phyloP scores from a whole-genome alignment of 2,888 invertebrate genomes.

The Zele albiditarsus region DNA sequence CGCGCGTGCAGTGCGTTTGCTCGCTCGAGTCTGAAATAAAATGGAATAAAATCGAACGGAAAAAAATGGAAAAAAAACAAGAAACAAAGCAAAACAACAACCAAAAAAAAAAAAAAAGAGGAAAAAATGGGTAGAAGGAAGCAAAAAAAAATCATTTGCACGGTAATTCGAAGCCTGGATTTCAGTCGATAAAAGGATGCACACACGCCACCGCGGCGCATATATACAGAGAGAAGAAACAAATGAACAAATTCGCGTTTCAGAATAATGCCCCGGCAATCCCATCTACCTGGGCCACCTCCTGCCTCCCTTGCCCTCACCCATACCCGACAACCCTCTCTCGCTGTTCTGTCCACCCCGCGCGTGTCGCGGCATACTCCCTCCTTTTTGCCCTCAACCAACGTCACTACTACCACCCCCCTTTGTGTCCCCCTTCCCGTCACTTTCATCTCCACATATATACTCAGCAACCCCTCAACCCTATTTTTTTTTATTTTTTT shows the following conservation, averaged over 20 bases:
- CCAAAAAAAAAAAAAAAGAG: slow-evolving; percentile 56
- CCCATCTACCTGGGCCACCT: slow-evolving; percentile 67
- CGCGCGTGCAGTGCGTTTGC: slow-evolving; percentile 54
- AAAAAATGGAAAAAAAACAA: not conserved
- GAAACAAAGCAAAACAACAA: slow-evolving; percentile 42
- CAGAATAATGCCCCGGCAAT: slow-evolving; percentile 73
- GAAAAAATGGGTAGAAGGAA: slow-evolving; percentile 56
- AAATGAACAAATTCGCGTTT: slow-evolving; percentile 73
- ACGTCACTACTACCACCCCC: slow-evolving; percentile 46
- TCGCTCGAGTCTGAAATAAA: slow-evolving; percentile 51
- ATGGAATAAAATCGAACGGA: slow-evolving; percentile 35
- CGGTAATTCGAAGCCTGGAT: slow-evolving; percentile 73
- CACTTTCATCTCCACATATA: slow-evolving; percentile 50
- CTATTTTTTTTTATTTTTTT: slow-evolving; percentile 66
- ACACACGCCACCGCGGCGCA: slow-evolving; percentile 70
- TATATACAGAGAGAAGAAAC: slow-evolving; percentile 71
- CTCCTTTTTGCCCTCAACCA: slow-evolving; percentile 49
- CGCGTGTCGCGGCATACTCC: slow-evolving; percentile 45
- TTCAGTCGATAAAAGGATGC: slow-evolving; percentile 73
- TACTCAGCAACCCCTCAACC: slow-evolving; percentile 63
- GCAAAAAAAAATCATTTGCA: slow-evolving; percentile 71
- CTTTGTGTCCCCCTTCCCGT: slow-evolving; percentile 62
- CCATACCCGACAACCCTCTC: slow-evolving; percentile 43
- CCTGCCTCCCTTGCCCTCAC: slow-evolving; percentile 40
- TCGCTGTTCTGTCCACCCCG: slow-evolving; percentile 30